Conservation (phyloP, 2,797 vertebrate species). For the Sebastes itinus region DNA sequence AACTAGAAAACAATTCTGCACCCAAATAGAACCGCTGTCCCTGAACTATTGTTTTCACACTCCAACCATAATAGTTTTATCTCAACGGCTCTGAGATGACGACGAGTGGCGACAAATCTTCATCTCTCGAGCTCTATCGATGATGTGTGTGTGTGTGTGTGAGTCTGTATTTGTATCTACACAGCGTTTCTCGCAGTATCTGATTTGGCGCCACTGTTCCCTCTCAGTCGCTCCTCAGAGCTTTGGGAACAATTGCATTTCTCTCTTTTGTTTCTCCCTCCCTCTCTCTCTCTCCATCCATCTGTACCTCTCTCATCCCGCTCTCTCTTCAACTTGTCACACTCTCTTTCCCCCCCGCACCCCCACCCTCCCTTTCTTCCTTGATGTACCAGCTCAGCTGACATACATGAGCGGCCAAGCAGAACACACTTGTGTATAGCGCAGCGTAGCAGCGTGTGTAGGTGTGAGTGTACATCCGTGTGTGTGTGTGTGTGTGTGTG, state of each 20-base stretch:
- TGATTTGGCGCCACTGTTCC: conserved; percentile 61
- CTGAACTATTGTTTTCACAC: conserved; percentile 70
- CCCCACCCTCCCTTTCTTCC: conserved; percentile 9
- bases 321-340: conserved; percentile 48
- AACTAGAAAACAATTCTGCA: conserved; percentile 17
- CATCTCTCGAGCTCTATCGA: conserved; percentile 34
- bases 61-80: conserved; percentile 67
- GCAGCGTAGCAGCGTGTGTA: conserved; percentile 43
- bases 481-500: neutral
- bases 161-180: conserved; percentile 53
- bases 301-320: conserved; percentile 42
- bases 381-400: conserved; percentile 70
- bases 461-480: conserved; percentile 27
- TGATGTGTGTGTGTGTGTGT: conserved; percentile 19
- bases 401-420: conserved; percentile 75
- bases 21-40: conserved; percentile 44
- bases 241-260: conserved; percentile 72
- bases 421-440: conserved; percentile 63
- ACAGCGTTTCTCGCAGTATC: conserved; percentile 57
- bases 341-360: conserved; percentile 11
- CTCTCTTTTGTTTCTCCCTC: conserved; percentile 64
- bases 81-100: conserved; percentile 65
- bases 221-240: conserved; percentile 60
- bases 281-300: conserved; percentile 14
- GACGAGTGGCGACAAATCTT: conserved; percentile 68